Conservation (phyloP, 2,888 invertebrate genomes). For the Dysmachus trigonus region DNA sequence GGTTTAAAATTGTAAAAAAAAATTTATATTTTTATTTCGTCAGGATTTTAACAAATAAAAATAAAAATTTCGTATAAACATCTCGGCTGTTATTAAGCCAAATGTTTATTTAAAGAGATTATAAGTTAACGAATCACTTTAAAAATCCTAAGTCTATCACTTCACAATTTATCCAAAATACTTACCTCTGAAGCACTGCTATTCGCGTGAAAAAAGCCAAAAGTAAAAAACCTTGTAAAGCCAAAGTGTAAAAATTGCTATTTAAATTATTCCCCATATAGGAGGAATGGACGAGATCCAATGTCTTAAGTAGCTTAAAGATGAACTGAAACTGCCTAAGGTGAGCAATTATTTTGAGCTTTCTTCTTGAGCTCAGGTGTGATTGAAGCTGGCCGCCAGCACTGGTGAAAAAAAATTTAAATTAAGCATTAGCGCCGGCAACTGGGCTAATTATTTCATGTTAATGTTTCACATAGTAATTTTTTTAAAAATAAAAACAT, state of each 20-base stretch:
- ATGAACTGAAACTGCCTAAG: neutral
- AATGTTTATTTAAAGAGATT: neutral
- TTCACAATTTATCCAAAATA: neutral
- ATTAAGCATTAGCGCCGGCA: neutral
- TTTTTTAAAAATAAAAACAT: too few species aligned
- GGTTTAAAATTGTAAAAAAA: neutral
- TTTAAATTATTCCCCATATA: neutral
- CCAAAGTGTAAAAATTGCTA: neutral
- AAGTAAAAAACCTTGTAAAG: neutral
- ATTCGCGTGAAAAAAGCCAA: neutral
- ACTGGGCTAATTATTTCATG: neutral
- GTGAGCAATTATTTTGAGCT: neutral
- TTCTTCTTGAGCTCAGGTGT: neutral
- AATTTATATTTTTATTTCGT: neutral
- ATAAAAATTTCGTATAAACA: too few species aligned
- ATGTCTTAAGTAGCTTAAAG: neutral
- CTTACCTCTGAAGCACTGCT: neutral
- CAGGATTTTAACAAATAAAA: too few species aligned
- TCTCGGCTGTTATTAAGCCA: neutral
- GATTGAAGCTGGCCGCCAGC: neutral
- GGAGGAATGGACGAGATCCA: neutral
- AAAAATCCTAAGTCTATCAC: neutral
- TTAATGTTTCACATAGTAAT: neutral
- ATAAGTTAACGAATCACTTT: neutral
- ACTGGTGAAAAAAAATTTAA: neutral